Evolutionary conservation across 1,140 invertebrate species (phyloP).

Genomic region (Druon quercuslanigerum): DNA sequence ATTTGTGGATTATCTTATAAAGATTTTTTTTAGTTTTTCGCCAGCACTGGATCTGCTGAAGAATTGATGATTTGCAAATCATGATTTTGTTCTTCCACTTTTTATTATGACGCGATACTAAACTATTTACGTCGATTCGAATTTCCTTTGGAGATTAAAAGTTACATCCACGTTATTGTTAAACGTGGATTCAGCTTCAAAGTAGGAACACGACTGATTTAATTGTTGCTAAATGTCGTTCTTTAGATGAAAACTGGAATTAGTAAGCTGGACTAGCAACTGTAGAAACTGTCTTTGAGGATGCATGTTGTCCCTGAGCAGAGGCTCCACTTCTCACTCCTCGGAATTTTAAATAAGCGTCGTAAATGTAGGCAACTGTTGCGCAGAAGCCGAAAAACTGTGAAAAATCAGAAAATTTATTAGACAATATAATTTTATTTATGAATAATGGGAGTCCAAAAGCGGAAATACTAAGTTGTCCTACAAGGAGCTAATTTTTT

Average conservation of each 20-base stretch:
- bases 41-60: no score
- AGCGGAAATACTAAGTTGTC: no score
- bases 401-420: slow-evolving; percentile 61
- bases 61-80: no score
- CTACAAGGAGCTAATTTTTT: no score
- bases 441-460: no score
- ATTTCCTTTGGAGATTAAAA: no score
- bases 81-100: no score
- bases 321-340: slow-evolving; percentile 80
- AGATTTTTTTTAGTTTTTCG: no score
- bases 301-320: slow-evolving; percentile 83
- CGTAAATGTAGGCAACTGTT: slow-evolving; percentile 85
- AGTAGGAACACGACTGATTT: not conserved
- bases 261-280: slow-evolving; percentile 75
- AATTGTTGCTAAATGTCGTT: slow-evolving; percentile 12
- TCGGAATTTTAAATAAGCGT: slow-evolving; percentile 86
- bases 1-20: no score
- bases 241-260: slow-evolving; percentile 34
- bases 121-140: no score
- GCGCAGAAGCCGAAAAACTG: slow-evolving; percentile 89
- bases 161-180: no score
- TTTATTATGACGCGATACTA: no score
- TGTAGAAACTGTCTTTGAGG: slow-evolving; percentile 80
- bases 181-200: not conserved
- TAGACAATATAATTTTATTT: not conserved